Evolutionary conservation across 2,888 invertebrate species (phyloP).

Genomic region (Agrotis clavis): DNA sequence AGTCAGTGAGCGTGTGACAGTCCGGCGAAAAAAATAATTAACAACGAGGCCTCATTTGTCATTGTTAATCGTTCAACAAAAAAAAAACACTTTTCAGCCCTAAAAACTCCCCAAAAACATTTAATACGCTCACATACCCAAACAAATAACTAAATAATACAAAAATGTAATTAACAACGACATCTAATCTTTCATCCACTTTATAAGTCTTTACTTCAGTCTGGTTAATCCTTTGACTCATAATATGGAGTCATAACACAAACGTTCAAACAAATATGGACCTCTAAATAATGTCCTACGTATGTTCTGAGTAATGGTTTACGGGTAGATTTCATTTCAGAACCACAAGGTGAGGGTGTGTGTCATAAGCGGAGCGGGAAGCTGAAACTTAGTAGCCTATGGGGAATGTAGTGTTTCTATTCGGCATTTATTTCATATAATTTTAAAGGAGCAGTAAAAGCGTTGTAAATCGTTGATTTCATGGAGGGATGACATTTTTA

Average conservation of each 20-base stretch:
- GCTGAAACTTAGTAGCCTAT: background rate
- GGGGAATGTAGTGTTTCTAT: too few relatives aligned
- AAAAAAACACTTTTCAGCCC: too few relatives aligned
- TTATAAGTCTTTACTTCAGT: constrained; percentile 41
- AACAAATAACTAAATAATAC: background rate
- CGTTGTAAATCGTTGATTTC: too few relatives aligned
- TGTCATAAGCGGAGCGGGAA: constrained; percentile 29
- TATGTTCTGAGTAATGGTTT: constrained; percentile 67
- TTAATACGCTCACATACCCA: background rate
- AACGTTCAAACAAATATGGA: constrained; percentile 65
- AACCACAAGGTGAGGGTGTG: constrained; percentile 48
- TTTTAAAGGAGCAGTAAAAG: too few relatives aligned
- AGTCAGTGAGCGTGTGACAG: too few relatives aligned
- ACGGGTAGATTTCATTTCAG: constrained; percentile 70
- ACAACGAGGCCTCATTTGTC: too few relatives aligned
- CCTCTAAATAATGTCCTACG: constrained; percentile 69
- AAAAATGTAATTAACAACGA: constrained; percentile 6
- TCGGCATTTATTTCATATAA: too few relatives aligned
- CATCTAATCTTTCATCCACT: constrained; percentile 23
- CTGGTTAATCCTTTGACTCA: constrained; percentile 30
- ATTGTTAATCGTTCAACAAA: too few relatives aligned
- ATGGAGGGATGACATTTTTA: too few relatives aligned
- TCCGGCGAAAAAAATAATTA: too few relatives aligned
- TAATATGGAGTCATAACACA: constrained; percentile 50
- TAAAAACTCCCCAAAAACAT: background rate